Evolutionary conservation across 2,888 invertebrate genomes (phyloP), one percentile per base, ranked within the genome.

Genomic region (Drosophila stalkeri): DNA sequence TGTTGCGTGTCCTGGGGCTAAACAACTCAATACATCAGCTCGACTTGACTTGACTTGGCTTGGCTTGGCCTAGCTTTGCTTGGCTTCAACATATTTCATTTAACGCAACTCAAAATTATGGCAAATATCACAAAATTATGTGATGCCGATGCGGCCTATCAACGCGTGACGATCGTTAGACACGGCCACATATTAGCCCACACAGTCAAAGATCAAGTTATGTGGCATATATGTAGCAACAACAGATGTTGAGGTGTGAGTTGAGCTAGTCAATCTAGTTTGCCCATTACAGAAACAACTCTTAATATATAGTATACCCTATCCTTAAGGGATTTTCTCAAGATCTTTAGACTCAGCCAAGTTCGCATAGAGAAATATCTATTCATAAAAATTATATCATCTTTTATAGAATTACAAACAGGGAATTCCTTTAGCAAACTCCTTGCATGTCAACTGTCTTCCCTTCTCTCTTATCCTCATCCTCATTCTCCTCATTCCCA

Each of bases 21-120:
- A 90, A 89, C 89, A 90, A 90, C 90, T 88, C 81, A 88, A 89
- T 90, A 82, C 73, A 80, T 86, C 79, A 78, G 75, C 75, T 71
- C 74, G 64, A 0, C 49, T 33, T 5, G 64, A 0, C 49, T 33
- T 5, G 33, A 18, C 14, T 33, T 3, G 33, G 12, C 56, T 39
- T 27, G 27, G 67, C 67, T 18, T 51, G 33, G 14, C 20, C 4
- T 33, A 18, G 33, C 51, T 8, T 14, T 33, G 33, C 59, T 49
- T 41, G n/a, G 72, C 68, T 64, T 76, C 67, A 74, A 75, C 81
- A 80, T 80, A 88, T 79, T 86, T 86, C 82, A 82, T 80, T 83
- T 74, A 72, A 77, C 77, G 81, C 86, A 85, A 78, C 51, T 51
- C 55, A 69, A 80, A 89, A 82, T 87, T 84, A 81, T 86, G 75